phyloP scores from a whole-genome alignment of 2,888 invertebrate species.

The Teleogryllus oceanicus region DNA sequence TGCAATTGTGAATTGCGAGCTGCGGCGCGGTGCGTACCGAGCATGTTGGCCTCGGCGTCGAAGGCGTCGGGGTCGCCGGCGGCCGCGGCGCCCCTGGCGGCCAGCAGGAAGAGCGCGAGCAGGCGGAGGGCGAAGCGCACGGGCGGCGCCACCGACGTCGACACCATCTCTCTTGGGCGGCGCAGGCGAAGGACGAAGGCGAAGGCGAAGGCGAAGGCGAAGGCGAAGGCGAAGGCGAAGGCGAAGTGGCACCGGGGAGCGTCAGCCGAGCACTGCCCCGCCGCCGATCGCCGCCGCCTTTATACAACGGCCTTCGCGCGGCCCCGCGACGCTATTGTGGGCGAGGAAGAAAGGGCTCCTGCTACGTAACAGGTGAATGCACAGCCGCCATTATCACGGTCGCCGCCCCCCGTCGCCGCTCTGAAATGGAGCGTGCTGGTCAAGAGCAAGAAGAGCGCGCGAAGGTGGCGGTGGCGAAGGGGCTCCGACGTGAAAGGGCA shows the following conservation, averaged over 20 bases:
- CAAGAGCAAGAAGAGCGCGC: slow-evolving; percentile 3
- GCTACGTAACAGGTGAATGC: slow-evolving; percentile 24
- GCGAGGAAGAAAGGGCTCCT: not conserved
- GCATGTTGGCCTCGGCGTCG: too few relatives aligned
- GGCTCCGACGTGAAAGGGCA: not conserved
- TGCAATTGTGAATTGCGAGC: too few relatives aligned
- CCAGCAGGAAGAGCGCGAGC: not conserved
- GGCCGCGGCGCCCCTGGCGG: not conserved
- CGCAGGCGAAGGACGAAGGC: too few relatives aligned
- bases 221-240: too few relatives aligned
- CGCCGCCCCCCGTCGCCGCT: not conserved
- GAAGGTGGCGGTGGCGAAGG: not conserved
- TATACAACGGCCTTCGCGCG: not conserved
- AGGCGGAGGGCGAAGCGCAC: not conserved
- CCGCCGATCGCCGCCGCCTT: not conserved
- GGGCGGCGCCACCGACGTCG: too few relatives aligned
- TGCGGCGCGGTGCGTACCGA: too few relatives aligned
- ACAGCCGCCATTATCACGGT: not conserved
- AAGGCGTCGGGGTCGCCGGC: not conserved
- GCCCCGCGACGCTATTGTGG: not conserved
- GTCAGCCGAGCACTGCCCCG: not conserved
- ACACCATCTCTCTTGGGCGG: too few relatives aligned
- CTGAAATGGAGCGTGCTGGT: slow-evolving; percentile 30
- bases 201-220: too few relatives aligned
- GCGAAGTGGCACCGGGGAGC: not conserved